Base-by-base conservation (phyloP, 2,888 invertebrate genomes). In the Sinohyriopsis cumingii region DNA sequence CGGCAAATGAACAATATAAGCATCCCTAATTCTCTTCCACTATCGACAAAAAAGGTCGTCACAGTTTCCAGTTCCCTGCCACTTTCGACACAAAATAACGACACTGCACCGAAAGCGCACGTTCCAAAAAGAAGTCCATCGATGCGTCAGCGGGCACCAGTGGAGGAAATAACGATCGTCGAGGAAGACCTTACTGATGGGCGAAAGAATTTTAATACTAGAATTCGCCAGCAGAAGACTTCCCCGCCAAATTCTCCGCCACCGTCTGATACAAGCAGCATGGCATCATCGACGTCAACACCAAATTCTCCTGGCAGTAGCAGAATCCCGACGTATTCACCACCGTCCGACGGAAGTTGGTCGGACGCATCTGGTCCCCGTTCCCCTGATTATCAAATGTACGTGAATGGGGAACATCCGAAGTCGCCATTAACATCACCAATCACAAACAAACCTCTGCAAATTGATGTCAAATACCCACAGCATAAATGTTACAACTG, bases 401-500 rank as follows among this genome's bases (percentile, higher is more conserved):
- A 59, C 7, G 45, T 72, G 5, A 70, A 75, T 63, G 69, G 75
- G 15, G 75, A 72, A 18, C 33, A 22, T 5, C 18, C 66, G 15
- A 72, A 68, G 61, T 56, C 63, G 9, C 65, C 66, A 5, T 18
- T 59, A 28, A 67, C 68, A 24, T 25, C 70, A 5, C 72, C 69
- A 57, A 75, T 74, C n/a, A 64, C 67, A n/a, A 75, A 72, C 60
- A 77, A 79, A 63, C 79, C 81, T 0, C 63, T 81, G 24, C 77
- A 79, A 57, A 76, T 69, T 62, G 68, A 78, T 56, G 76, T 77
- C 3, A 71, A 75, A 57, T 81, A 76, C 57, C 79, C 79, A 24
- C 79, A 81, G 63, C 81, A 83, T 64, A 75, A 78, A 61, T 84
- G 84, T 63, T 76, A 82, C 55, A 70, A 74, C 12, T 84, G 84